phyloP scores from a whole-genome alignment of 2,113 vertebrate genomes.

The Australoheros scitulus region DNA sequence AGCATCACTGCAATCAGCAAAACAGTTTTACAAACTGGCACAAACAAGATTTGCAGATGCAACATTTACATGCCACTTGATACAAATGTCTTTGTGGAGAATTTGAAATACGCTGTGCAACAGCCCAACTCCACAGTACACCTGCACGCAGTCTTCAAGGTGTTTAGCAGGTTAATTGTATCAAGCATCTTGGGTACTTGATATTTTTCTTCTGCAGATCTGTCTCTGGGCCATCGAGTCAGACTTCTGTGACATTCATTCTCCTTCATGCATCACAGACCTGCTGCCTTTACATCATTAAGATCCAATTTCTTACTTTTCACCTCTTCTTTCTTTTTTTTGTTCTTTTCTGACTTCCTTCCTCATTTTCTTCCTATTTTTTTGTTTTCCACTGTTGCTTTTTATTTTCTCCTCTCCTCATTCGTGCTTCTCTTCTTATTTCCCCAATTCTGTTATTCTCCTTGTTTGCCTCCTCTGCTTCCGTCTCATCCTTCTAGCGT shows the following conservation, averaged over 20 bases:
- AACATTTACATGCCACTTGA: neutral
- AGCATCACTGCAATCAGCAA: neutral
- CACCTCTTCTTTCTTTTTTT: neutral
- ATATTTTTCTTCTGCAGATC: neutral
- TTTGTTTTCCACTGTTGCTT: neutral
- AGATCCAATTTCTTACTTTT: no score
- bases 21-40: neutral
- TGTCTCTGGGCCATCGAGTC: neutral
- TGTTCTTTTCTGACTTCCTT: neutral
- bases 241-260: neutral
- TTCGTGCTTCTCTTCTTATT: neutral
- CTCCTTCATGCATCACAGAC: neutral
- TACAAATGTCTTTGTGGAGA: neutral
- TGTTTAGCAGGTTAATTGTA: neutral
- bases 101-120: neutral
- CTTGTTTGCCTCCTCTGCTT: neutral
- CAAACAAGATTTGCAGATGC: slow-evolving; percentile 9
- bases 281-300: no score
- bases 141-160: neutral
- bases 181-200: no score
- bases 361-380: neutral
- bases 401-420: neutral
- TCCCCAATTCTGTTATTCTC: neutral
- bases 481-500: neutral
- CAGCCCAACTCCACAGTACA: neutral